These are phyloP conservation scores for Brachionus angularis DNA, from an alignment of 1,140 invertebrate species.

Conservation along the genomic window DNA sequence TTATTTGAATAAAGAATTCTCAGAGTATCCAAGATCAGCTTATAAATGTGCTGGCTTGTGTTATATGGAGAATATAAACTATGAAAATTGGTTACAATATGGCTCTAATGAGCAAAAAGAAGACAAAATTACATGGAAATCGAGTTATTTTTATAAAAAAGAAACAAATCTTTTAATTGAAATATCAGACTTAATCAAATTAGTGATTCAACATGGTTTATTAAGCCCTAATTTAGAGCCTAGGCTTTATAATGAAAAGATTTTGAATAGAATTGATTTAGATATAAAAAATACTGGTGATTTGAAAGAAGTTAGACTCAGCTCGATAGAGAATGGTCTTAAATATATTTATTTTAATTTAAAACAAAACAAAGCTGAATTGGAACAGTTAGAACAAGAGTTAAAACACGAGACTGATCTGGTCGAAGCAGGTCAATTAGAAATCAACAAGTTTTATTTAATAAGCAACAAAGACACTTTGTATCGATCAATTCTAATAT, in stretches of 20 bases:
- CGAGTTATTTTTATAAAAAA: neutral
- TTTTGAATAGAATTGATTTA: neutral
- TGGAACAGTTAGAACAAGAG: neutral
- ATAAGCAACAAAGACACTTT: neutral
- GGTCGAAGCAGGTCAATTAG: neutral
- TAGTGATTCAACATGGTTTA: too few species aligned
- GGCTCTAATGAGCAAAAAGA: neutral
- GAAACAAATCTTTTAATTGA: neutral
- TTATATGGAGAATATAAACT: neutral
- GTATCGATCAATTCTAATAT: neutral
- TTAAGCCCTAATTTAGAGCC: too few species aligned
- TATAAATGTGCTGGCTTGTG: neutral
- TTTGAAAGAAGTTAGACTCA: neutral
- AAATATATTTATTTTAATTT: conserved; percentile 39
- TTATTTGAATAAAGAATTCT: conserved; percentile 3
- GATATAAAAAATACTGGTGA: neutral
- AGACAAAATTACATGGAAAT: neutral
- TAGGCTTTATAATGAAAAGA: neutral
- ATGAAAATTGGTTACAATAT: too few species aligned
- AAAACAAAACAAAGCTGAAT: neutral
- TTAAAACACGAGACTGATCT: neutral
- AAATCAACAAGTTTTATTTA: neutral
- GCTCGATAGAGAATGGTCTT: conserved; percentile 8
- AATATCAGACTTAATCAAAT: neutral
- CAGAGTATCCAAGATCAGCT: neutral